A percentile compares a stretch with the other conserved stretches of the same genome.
Conservation (phyloP, 1,140 invertebrate species). For the Andrena cerasifolii region DNA sequence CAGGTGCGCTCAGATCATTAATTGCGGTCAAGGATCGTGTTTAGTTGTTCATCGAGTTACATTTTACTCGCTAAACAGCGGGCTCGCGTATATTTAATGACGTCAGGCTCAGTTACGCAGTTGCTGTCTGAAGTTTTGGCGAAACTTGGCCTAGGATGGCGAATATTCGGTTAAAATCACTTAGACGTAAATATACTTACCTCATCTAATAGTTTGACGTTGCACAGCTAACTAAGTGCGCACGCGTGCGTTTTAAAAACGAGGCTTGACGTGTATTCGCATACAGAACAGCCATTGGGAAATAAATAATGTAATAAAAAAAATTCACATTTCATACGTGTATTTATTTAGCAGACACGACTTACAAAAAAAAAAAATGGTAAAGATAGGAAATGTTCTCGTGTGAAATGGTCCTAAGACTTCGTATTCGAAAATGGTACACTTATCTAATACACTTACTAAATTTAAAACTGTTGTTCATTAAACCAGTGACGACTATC, state of each 20-base stretch:
- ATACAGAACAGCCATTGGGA: too few species aligned
- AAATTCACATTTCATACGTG: too few species aligned
- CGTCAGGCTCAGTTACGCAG: slow-evolving; percentile 9
- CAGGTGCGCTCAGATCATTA: background rate
- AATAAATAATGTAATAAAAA: too few species aligned
- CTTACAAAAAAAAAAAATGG: too few species aligned
- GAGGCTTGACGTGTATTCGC: background rate
- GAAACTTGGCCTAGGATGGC: background rate
- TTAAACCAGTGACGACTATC: too few species aligned
- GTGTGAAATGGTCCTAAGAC: too few species aligned
- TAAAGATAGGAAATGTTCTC: too few species aligned
- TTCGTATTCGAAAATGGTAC: too few species aligned
- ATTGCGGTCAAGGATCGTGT: slow-evolving; percentile 13
- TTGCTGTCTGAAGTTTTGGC: background rate
- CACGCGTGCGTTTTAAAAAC: background rate
- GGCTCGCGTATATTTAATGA: slow-evolving; percentile 2
- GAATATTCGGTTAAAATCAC: slow-evolving; percentile 26
- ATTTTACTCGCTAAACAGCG: slow-evolving; percentile 5
- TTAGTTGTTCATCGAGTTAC: slow-evolving; percentile 2
- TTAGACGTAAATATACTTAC: slow-evolving; percentile 20
- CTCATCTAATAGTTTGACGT: background rate
- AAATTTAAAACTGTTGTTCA: too few species aligned
- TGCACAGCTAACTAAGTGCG: background rate
- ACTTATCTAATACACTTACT: too few species aligned
- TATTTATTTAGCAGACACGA: too few species aligned